Conservation (phyloP, 35 echinoderm and acorn worm genomes). For the Apostichopus californicus region DNA sequence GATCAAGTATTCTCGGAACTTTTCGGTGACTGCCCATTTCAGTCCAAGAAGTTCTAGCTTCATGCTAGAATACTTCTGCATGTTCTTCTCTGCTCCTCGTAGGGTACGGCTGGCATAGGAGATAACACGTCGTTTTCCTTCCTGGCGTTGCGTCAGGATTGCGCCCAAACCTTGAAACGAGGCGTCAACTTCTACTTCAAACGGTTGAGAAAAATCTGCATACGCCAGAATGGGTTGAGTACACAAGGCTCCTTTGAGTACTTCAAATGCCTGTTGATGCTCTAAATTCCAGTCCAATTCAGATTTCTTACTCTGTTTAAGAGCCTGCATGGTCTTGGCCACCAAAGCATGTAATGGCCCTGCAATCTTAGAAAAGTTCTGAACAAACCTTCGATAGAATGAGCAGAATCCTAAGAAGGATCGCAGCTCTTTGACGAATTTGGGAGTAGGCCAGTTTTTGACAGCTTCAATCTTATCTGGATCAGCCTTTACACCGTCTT, state of each 20-base stretch:
- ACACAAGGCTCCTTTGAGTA: not conserved
- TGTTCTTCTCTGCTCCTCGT: conserved; percentile 31
- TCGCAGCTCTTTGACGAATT: conserved; percentile 16
- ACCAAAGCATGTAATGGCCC: conserved; percentile 19
- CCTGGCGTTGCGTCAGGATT: conserved; percentile 8
- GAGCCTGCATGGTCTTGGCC: not conserved
- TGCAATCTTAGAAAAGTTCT: conserved; percentile 46
- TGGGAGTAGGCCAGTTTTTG: not conserved
- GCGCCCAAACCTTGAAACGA: conserved; percentile 29
- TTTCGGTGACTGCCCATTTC: conserved; percentile 39
- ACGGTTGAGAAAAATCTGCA: conserved; percentile 38
- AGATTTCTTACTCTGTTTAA: not conserved
- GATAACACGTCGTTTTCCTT: not conserved
- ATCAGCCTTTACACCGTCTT: conserved; percentile 32
- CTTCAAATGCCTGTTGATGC: conserved; percentile 1
- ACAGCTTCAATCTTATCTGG: conserved; percentile 46
- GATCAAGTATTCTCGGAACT: conserved; percentile 21
- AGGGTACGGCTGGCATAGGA: conserved; percentile 49
- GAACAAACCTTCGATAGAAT: conserved; percentile 62
- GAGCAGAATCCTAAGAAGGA: conserved; percentile 50
- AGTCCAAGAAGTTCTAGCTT: not conserved
- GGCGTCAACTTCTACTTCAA: conserved; percentile 49
- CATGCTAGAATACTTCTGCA: conserved; percentile 38
- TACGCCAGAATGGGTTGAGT: conserved; percentile 44
- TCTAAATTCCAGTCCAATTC: not conserved